Evolutionary conservation across 2,888 invertebrate species (phyloP).

Genomic region (Odontothrips loti): DNA sequence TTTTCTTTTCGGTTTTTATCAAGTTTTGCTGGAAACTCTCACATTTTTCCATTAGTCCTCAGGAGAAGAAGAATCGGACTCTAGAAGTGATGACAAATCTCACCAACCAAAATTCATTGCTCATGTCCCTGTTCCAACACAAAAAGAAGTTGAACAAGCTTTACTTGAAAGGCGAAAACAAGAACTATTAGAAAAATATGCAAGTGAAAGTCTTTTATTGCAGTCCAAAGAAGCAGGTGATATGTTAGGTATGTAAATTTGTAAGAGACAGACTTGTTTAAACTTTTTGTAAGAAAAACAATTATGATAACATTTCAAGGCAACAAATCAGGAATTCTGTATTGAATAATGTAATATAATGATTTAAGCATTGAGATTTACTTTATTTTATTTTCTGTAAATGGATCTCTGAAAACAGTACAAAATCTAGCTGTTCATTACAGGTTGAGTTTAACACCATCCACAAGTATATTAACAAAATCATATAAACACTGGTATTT

Average conservation of each 20-base stretch:
- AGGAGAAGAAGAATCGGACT: conserved; percentile 36
- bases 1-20: not conserved
- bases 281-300: not conserved
- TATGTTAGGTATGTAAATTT: conserved; percentile 30
- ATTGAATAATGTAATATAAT: not conserved
- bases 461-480: not conserved
- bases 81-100: conserved; percentile 45
- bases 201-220: conserved; percentile 42
- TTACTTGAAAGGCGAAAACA: conserved; percentile 85
- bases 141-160: conserved; percentile 91
- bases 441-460: not conserved
- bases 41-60: conserved; percentile 32
- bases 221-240: conserved; percentile 44
- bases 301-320: not conserved
- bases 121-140: conserved; percentile 90
- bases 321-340: not conserved
- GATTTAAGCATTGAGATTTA: not conserved
- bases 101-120: conserved; percentile 63
- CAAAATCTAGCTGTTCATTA: not conserved
- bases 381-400: too few species aligned
- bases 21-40: too few species aligned
- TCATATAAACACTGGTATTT: not conserved
- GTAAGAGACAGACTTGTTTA: not conserved
- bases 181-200: conserved; percentile 83
- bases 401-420: not conserved